Base-by-base conservation (phyloP, 2,113 vertebrate genomes). In the Myotis davidii region DNA sequence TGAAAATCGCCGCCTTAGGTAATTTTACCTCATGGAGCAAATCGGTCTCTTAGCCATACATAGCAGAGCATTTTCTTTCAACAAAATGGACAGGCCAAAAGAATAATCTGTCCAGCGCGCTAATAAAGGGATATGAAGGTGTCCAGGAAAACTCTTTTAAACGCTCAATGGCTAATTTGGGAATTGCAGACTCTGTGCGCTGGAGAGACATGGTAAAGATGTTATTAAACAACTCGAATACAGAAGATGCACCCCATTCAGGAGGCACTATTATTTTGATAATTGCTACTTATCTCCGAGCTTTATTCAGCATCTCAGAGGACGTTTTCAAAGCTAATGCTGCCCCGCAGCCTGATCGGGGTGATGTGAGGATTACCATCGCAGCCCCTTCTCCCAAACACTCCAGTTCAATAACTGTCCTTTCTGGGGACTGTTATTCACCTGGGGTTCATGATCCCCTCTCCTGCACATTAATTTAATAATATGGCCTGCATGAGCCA, bases 91-190 rank as follows among this genome's bases (percentile, higher is more conserved):
- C 42, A 86, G 52, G 34, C 94, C 64, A 54, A 12, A 94, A 89
- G 76, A 86, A 89, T 95, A 88, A 95, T 96, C 84, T 37, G 77
- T 61, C 32, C 0, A 11, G 91, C 72, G 91, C 91, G 39, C 79
- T 92, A 92, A 72, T 56, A 94, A 85, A 74, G 84, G n/a, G 25
- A 78, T 93, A 84, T 52, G 94, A 96, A 96, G 32, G 96, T 92
- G 69, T 12, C 90, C 94, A 76, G 96, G 59, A 97, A 92, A 70
- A 76, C 34, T 61, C 93, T 97, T 82, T 91, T 94, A 97, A 97
- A 93, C 32, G n/a, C 61, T 97, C 94, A 89, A 85, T 92, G 84
- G 65, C 95, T 95, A 87, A 95, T 92, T 96, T 97, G 94, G 96
- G 94, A 96, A 97, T 96, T 97, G 92, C 69, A 95, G 84, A 88